Evolutionary conservation across 2,113 vertebrate genomes (phyloP).

Genomic region (Oncorhynchus mykiss): DNA sequence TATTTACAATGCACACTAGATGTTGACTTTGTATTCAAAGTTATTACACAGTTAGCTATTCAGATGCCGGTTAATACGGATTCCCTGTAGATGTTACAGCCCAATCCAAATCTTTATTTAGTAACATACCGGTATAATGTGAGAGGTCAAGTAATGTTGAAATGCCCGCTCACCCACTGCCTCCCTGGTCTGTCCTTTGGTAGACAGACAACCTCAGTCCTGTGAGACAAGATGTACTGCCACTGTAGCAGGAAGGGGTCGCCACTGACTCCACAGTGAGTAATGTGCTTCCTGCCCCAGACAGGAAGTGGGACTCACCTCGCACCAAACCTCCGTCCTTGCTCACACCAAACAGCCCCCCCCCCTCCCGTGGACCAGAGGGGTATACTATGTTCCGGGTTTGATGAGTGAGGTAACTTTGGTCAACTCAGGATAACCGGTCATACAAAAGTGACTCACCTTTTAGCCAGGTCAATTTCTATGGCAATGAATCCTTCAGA

Average conservation of each 20-base stretch:
- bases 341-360: background rate
- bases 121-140: background rate
- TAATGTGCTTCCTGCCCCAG: constrained; percentile 14
- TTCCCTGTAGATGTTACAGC: background rate
- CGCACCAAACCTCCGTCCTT: background rate
- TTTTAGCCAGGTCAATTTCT: too few relatives aligned
- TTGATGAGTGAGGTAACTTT: too few relatives aligned
- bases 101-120: background rate
- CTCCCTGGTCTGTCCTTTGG: background rate
- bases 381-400: too few relatives aligned
- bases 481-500: too few relatives aligned
- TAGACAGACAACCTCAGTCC: constrained; percentile 20
- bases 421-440: too few relatives aligned
- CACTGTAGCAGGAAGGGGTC: background rate
- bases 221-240: background rate
- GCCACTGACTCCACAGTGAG: background rate
- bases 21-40: too few relatives aligned
- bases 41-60: background rate
- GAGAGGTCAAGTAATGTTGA: background rate
- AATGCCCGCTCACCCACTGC: background rate
- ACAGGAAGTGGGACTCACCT: constrained; percentile 15
- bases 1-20: too few relatives aligned
- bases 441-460: too few relatives aligned
- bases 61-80: background rate
- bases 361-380: background rate